phyloP scores from a whole-genome alignment of 2,797 vertebrate species.

The Acipenser ruthenus region DNA sequence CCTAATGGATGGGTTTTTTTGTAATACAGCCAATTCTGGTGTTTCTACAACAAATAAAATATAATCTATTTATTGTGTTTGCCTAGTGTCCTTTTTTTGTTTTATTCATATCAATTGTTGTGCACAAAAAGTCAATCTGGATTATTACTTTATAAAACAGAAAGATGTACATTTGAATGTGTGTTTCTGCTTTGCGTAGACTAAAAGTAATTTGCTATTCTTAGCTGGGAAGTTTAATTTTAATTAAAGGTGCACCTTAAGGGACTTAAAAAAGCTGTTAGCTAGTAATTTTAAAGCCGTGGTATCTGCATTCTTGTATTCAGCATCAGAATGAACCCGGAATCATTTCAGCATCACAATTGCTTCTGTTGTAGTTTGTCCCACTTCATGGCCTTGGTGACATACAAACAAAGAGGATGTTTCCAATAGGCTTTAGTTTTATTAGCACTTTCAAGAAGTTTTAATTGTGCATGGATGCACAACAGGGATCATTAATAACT shows the following conservation, averaged over 20 bases:
- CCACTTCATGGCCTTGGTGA: constrained; percentile 2
- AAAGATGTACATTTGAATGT: not conserved
- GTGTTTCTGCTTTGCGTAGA: not conserved
- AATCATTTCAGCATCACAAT: constrained; percentile 10
- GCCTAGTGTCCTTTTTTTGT: no score
- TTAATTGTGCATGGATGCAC: constrained; percentile 10
- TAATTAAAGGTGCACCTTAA: constrained; percentile 8
- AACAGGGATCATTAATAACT: constrained; percentile 11
- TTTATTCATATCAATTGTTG: no score
- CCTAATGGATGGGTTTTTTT: constrained; percentile 53
- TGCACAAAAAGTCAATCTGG: no score
- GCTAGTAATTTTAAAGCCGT: not conserved
- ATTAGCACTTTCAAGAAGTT: constrained; percentile 6
- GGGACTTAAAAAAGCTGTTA: not conserved
- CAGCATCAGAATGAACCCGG: not conserved
- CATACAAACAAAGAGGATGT: not conserved
- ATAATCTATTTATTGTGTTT: not conserved
- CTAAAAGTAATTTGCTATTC: constrained; percentile 2
- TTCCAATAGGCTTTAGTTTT: constrained; percentile 2
- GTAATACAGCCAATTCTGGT: constrained; percentile 32
- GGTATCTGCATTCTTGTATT: not conserved
- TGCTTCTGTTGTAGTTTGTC: constrained; percentile 6
- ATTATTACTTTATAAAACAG: no score
- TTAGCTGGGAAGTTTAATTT: constrained; percentile 7
- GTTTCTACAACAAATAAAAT: constrained; percentile 12